Evolutionary conservation across 1,140 invertebrate species (phyloP), one percentile per base, ranked within the genome.

Genomic region (Aradophagus sp.): DNA sequence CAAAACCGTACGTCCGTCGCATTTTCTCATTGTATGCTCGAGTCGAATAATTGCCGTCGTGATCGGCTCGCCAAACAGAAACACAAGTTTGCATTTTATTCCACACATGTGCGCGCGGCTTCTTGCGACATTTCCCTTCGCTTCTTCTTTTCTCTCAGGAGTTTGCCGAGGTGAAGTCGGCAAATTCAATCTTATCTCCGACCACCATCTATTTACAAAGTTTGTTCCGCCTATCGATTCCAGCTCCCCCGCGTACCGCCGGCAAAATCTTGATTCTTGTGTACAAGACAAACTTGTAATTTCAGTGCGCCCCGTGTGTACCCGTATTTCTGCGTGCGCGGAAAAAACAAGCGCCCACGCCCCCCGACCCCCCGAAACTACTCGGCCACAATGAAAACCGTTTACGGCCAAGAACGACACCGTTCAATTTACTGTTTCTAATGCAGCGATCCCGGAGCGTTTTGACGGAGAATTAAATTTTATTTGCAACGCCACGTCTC

Each of bases 171-270:
- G 29, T 45, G 35, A 48, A 69, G 29, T 62, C 65, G 29, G 50
- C 41, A 73, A 75, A 75, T 73, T 75, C 65, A 73, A 73, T 73
- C 65, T 69, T 75, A 75, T 68, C 65, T 61, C 52, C 69, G 19
- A 62, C 69, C 69, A 63, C 45, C 42, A 26, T 47, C 66, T 52
- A 66, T 62, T 63, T 65, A 70, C 65, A 17, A 48, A 66, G 72
- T 74, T 74, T 66, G 66, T 74, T 74, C 72, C 72, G 66, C 61
- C 65, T 67, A 74, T 74, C 73, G 67, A 74, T 70, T 71, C 52
- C 61, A 45, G 15, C 35, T 38, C 38, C 32, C 47, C 26, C 41
- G 55, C 55, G 56, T 39, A 44, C 47, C 29, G 20, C 4, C 12
- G 36, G 56, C 42, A 63, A 59, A 65, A 55, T 50, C 41, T 59